These are phyloP conservation scores for Sinocyclocheilus anshuiensis DNA, from an alignment of 2,113 vertebrate species.

Conservation along the genomic window DNA sequence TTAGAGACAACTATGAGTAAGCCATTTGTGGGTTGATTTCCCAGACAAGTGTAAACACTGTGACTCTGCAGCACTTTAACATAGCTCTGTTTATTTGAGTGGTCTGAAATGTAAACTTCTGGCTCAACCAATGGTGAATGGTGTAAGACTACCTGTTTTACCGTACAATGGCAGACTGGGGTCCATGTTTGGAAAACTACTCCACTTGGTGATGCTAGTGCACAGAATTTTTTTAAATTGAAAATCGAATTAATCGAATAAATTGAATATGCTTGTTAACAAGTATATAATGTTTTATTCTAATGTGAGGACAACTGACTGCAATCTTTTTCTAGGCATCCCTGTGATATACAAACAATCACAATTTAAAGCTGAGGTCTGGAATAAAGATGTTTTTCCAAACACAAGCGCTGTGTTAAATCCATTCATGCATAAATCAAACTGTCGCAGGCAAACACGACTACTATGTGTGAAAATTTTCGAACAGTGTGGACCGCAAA, in stretches of 20 bases:
- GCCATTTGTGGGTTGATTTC: slow-evolving; percentile 14
- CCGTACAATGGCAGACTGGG: not conserved
- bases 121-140: not conserved
- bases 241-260: too few species aligned
- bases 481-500: slow-evolving; percentile 64
- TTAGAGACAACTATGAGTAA: slow-evolving; percentile 4
- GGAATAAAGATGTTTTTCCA: slow-evolving; percentile 26
- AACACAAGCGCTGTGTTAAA: slow-evolving; percentile 13
- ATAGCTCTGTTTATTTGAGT: slow-evolving; percentile 3
- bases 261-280: too few species aligned
- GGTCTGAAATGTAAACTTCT: slow-evolving; percentile 7
- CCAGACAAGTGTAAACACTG: not conserved
- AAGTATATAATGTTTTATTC: not conserved
- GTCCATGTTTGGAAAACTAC: not conserved
- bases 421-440: slow-evolving; percentile 60
- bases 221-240: not conserved
- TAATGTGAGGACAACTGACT: not conserved
- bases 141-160: not conserved
- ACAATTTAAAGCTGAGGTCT: slow-evolving; percentile 10
- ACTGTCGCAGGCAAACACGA: slow-evolving; percentile 55
- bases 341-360: not conserved
- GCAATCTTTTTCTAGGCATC: not conserved
- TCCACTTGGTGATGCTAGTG: not conserved
- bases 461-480: slow-evolving; percentile 58
- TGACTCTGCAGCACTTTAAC: slow-evolving; percentile 8